A percentile compares a stretch with the other conserved stretches of the same genome.
These are phyloP conservation scores for Stegostoma tigrinum DNA, from an alignment of 2,113 vertebrate species.

Conservation along the genomic window DNA sequence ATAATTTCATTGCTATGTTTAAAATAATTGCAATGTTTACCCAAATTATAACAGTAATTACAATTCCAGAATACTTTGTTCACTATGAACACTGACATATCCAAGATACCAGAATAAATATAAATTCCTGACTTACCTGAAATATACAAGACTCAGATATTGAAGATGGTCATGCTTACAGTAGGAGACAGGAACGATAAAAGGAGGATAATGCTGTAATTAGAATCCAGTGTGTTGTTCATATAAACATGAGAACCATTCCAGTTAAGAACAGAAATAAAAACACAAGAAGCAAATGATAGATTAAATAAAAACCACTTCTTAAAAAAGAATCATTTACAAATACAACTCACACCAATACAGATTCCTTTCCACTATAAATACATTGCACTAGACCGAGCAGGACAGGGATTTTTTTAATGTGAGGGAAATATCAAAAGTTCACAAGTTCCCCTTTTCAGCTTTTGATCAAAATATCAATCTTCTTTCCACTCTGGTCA, in stretches of 20 bases:
- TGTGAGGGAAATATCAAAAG: neutral
- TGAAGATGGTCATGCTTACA: neutral
- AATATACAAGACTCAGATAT: neutral
- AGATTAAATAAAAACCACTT: neutral
- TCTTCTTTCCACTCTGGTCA: conserved; percentile 55
- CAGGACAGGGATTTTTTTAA: neutral
- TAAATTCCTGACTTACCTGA: neutral
- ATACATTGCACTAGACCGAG: neutral
- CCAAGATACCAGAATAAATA: neutral
- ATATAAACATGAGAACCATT: neutral
- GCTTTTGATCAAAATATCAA: conserved; percentile 56
- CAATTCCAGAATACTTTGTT: neutral
- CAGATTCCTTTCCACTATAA: neutral
- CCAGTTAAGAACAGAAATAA: neutral
- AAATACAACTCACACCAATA: neutral
- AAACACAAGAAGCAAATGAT: neutral
- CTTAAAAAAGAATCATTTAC: neutral
- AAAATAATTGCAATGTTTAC: neutral
- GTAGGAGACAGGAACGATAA: neutral
- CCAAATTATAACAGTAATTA: neutral
- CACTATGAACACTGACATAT: neutral
- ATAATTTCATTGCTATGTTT: neutral
- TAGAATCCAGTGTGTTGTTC: neutral
- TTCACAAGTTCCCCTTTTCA: neutral
- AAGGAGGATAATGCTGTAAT: neutral